phyloP scores from a whole-genome alignment of 2,797 vertebrate species.

The Eulemur coronatus region DNA sequence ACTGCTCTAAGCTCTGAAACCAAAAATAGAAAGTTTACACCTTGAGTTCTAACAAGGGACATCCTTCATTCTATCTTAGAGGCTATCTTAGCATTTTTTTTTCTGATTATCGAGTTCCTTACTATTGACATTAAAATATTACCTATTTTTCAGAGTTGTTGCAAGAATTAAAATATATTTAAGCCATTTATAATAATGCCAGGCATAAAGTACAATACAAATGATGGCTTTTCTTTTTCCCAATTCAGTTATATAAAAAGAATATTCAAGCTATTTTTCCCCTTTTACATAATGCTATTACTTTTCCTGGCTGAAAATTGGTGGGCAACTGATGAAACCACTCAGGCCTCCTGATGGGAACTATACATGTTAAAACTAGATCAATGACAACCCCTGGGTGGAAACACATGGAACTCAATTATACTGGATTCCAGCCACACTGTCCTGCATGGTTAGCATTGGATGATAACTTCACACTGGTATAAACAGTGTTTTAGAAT shows the following conservation, averaged over 20 bases:
- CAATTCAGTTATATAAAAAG: conserved; percentile 41
- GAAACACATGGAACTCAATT: conserved; percentile 53
- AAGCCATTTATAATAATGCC: background rate
- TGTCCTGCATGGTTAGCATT: background rate
- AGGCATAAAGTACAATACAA: background rate
- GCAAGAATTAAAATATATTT: background rate
- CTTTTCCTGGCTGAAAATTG: conserved; percentile 62
- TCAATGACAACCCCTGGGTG: conserved; percentile 15
- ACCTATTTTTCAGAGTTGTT: background rate
- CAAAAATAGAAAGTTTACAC: background rate
- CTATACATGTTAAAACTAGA: conserved; percentile 46
- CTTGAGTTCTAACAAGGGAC: background rate
- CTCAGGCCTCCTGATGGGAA: conserved; percentile 52
- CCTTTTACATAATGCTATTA: conserved; percentile 41
- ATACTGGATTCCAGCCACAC: background rate
- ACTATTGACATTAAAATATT: background rate
- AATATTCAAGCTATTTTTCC: conserved; percentile 38
- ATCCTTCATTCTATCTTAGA: background rate
- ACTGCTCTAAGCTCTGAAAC: background rate
- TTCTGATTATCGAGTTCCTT: background rate
- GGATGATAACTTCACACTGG: background rate
- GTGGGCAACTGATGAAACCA: conserved; percentile 56
- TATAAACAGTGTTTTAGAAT: background rate
- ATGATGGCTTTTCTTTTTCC: background rate
- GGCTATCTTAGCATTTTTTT: background rate